Conservation (phyloP, 2,797 vertebrate species). For the Acestrorhynchus altus region DNA sequence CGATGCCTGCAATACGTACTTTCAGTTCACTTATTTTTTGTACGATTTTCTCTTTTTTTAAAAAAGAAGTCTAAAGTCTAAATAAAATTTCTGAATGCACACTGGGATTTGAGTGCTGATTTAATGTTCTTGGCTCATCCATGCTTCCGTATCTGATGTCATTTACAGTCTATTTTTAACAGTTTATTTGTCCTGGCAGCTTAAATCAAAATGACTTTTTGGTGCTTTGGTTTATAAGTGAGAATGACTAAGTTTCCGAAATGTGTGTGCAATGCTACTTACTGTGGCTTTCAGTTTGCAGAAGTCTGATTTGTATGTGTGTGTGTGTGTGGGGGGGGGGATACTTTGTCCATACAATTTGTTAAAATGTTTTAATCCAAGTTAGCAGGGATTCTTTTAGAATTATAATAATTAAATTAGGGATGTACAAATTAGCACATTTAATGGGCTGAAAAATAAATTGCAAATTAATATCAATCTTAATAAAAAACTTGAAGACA, state of each 20-base stretch:
- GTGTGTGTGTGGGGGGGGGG: too few species aligned
- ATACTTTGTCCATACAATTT: too few species aligned
- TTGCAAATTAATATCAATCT: too few species aligned
- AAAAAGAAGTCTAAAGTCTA: constrained; percentile 33
- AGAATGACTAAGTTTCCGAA: not conserved
- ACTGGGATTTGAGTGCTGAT: constrained; percentile 15
- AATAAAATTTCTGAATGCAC: constrained; percentile 58
- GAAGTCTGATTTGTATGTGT: not conserved
- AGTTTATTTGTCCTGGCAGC: constrained; percentile 16
- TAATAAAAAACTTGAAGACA: too few species aligned
- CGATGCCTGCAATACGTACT: constrained; percentile 57
- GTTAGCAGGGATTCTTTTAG: too few species aligned
- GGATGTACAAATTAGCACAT: too few species aligned
- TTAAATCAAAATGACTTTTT: not conserved
- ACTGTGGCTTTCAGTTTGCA: not conserved
- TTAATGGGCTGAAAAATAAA: too few species aligned
- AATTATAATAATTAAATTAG: too few species aligned
- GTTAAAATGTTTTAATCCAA: too few species aligned
- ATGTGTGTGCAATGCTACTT: not conserved
- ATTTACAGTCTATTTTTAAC: not conserved
- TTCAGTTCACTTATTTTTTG: constrained; percentile 49
- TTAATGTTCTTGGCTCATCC: not conserved
- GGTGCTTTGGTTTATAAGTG: not conserved
- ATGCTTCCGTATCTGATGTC: not conserved
- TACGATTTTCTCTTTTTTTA: constrained; percentile 51